Evolutionary conservation across 1,140 invertebrate species (phyloP).

Genomic region (Heliothis virescens): DNA sequence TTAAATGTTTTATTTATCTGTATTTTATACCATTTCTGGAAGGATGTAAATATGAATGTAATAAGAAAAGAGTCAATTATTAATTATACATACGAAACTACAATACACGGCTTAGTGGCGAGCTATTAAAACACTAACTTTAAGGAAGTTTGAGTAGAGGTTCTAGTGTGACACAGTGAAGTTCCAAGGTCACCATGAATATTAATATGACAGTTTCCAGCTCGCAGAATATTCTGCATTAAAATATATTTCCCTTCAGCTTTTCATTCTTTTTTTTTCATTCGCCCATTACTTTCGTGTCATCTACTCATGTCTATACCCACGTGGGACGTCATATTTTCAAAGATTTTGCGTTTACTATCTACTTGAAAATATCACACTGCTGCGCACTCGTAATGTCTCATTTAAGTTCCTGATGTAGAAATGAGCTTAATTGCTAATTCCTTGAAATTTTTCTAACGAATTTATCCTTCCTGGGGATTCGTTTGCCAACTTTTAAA

Average conservation of each 20-base stretch:
- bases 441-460: slow-evolving; percentile 40
- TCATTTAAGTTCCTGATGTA: slow-evolving; percentile 1
- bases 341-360: slow-evolving; percentile 31
- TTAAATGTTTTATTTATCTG: too few species aligned
- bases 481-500: slow-evolving; percentile 12
- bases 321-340: slow-evolving; percentile 21
- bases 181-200: slow-evolving; percentile 41
- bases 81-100: slow-evolving; percentile 5
- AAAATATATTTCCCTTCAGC: slow-evolving; percentile 37
- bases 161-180: slow-evolving; percentile 30
- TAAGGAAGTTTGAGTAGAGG: slow-evolving; percentile 27
- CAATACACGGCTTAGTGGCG: neutral
- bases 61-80: neutral
- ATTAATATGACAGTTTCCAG: slow-evolving; percentile 43
- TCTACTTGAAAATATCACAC: slow-evolving; percentile 10
- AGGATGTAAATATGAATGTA: neutral
- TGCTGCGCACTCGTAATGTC: slow-evolving; percentile 7
- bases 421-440: slow-evolving; percentile 24
- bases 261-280: slow-evolving; percentile 29
- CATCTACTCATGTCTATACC: slow-evolving; percentile 23
- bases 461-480: slow-evolving; percentile 23
- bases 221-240: slow-evolving; percentile 43
- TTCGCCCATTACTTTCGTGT: slow-evolving; percentile 20
- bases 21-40: too few species aligned
- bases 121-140: slow-evolving; percentile 38